Conservation (phyloP, 2,797 vertebrate genomes). For the Peromyscus melanophrys region DNA sequence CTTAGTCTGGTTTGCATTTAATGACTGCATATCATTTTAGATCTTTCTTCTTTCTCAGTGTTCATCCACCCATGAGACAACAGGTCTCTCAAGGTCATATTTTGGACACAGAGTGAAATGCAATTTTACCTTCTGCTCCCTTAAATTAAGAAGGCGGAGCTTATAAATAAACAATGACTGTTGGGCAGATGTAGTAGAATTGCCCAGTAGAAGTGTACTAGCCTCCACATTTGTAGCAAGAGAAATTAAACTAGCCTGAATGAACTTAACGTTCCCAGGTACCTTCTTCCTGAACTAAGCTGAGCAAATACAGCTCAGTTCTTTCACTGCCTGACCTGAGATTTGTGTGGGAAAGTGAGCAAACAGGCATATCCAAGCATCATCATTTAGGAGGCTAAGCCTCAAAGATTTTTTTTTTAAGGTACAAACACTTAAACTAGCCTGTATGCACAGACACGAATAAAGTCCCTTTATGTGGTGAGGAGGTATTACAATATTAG, state of each 20-base stretch:
- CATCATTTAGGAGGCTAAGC: background rate
- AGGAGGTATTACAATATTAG: background rate
- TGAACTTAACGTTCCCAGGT: background rate
- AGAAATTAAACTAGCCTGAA: constrained; percentile 37
- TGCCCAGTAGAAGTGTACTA: background rate
- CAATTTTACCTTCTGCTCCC: constrained; percentile 36
- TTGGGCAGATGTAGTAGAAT: background rate
- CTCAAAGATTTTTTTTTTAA: constrained; percentile 8
- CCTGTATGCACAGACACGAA: background rate
- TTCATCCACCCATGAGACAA: background rate
- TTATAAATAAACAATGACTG: background rate
- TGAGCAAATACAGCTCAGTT: background rate
- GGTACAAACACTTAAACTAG: constrained; percentile 17
- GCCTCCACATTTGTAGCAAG: constrained; percentile 52
- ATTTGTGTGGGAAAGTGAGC: background rate
- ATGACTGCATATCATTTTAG: background rate
- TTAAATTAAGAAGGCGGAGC: constrained; percentile 38
- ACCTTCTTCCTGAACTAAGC: constrained; percentile 3
- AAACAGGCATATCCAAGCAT: background rate
- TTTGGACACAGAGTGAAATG: constrained; percentile 22
- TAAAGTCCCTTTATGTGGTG: background rate
- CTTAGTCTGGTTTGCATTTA: constrained; percentile 13
- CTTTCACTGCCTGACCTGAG: background rate
- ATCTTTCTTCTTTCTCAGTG: background rate
- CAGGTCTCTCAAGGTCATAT: background rate